Evolutionary conservation across 2,113 vertebrate genomes (phyloP).

Genomic region (Geococcyx californianus): DNA sequence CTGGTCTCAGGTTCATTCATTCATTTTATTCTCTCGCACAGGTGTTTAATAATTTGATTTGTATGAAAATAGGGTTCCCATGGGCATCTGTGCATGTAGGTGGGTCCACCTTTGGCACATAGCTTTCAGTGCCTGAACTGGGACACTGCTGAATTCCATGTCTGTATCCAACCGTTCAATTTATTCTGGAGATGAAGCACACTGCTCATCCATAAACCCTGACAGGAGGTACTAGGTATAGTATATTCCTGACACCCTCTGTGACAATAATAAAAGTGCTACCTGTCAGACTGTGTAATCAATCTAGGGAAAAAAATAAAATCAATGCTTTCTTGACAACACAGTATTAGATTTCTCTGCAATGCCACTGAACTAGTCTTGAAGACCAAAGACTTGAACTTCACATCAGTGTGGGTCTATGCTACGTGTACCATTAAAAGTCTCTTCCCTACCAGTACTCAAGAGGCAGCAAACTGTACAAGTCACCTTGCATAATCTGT

Average conservation of each 20-base stretch:
- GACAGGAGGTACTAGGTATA: not conserved
- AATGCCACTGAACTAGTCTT: not conserved
- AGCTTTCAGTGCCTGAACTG: not conserved
- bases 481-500: accelerated
- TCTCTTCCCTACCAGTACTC: not conserved
- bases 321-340: conserved; percentile 36
- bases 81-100: not conserved
- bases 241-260: conserved; percentile 14
- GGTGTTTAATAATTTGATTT: not conserved
- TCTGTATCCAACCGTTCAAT: not conserved
- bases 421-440: not conserved
- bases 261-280: conserved; percentile 18
- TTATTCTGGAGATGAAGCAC: not conserved
- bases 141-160: not conserved
- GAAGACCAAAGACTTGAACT: not conserved
- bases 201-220: not conserved
- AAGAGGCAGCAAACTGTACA: not conserved
- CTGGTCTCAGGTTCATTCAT: not conserved
- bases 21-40: not conserved
- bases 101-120: not conserved
- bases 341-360: conserved; percentile 10
- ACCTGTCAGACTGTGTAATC: conserved; percentile 10
- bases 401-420: not conserved
- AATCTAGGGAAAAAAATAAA: not conserved
- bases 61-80: not conserved